A percentile compares a stretch with the other conserved stretches of the same genome.
Evolutionary conservation across 2,797 vertebrate species (phyloP).

Genomic region (Thalassophryne amazonica): DNA sequence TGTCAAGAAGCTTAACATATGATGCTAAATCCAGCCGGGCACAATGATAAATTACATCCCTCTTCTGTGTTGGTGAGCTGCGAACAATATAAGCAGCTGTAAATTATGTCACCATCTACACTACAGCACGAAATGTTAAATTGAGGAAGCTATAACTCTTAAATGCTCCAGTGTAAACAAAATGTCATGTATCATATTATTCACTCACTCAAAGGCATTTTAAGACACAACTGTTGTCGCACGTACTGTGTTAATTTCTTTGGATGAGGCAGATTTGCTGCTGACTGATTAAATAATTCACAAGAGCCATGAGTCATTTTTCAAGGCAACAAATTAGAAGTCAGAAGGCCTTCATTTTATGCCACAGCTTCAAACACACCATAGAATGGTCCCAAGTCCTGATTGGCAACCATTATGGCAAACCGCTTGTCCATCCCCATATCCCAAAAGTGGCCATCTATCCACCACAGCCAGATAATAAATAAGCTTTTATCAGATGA

Average conservation of each 20-base stretch:
- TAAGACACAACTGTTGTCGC: constrained; percentile 40
- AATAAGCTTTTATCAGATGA: no score
- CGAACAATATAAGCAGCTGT: constrained; percentile 12
- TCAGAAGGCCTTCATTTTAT: constrained; percentile 38
- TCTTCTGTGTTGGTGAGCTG: constrained; percentile 2
- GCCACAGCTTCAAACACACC: no score
- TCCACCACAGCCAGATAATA: no score
- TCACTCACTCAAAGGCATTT: constrained; percentile 2
- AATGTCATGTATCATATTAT: constrained; percentile 21
- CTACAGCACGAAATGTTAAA: constrained; percentile 8
- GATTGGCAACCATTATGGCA: no score
- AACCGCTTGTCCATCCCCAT: no score
- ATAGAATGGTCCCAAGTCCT: no score
- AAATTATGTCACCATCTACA: constrained; percentile 25
- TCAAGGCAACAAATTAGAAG: constrained; percentile 63
- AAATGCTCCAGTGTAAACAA: constrained; percentile 18
- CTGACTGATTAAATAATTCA: constrained; percentile 50
- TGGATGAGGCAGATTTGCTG: constrained; percentile 59
- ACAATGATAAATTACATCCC: constrained; percentile 14
- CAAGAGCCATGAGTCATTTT: constrained; percentile 55
- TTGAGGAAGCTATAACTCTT: constrained; percentile 23
- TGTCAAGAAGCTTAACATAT: constrained; percentile 16
- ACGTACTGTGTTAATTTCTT: constrained; percentile 49
- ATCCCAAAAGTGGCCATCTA: no score
- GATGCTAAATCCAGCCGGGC: constrained; percentile 14